Percentiles rank a stretch among this genome's conserved stretches.
Conservation (phyloP, 2,797 vertebrate species). For the Tinamus major region DNA sequence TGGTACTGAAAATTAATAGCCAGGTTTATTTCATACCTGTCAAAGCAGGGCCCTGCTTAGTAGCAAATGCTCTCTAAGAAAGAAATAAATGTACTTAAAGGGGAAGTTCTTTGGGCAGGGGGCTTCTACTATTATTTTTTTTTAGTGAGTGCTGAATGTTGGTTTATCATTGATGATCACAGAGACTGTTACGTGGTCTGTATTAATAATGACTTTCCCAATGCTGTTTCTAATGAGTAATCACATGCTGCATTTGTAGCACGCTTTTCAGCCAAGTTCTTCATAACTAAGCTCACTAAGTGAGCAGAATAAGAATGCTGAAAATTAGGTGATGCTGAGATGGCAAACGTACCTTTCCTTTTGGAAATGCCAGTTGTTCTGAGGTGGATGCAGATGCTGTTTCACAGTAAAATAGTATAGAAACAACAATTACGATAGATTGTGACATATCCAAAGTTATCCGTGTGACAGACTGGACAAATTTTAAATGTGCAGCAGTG, state of each 20-base stretch:
- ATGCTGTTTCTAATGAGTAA: not conserved
- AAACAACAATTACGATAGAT: not conserved
- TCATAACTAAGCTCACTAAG: not conserved
- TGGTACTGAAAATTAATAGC: slow-evolving; percentile 33
- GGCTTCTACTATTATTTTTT: not conserved
- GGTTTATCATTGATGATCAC: not conserved
- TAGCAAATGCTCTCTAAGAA: not conserved
- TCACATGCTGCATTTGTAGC: not conserved
- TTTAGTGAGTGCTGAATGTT: not conserved
- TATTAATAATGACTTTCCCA: not conserved
- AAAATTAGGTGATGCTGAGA: not conserved
- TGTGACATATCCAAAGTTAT: not conserved
- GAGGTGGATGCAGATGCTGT: not conserved
- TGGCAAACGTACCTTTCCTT: not conserved
- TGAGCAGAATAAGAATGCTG: not conserved
- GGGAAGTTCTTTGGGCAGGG: not conserved
- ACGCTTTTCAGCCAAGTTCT: not conserved
- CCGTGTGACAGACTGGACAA: not conserved
- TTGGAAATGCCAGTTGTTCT: not conserved
- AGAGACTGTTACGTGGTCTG: not conserved
- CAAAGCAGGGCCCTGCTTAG: not conserved
- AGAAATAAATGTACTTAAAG: not conserved
- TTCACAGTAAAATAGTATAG: not conserved
- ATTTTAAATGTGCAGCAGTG: not conserved
- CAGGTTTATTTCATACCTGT: slow-evolving; percentile 33